These are phyloP conservation scores for Pantherophis guttatus DNA, from an alignment of 2,113 vertebrate species.

Conservation along the genomic window DNA sequence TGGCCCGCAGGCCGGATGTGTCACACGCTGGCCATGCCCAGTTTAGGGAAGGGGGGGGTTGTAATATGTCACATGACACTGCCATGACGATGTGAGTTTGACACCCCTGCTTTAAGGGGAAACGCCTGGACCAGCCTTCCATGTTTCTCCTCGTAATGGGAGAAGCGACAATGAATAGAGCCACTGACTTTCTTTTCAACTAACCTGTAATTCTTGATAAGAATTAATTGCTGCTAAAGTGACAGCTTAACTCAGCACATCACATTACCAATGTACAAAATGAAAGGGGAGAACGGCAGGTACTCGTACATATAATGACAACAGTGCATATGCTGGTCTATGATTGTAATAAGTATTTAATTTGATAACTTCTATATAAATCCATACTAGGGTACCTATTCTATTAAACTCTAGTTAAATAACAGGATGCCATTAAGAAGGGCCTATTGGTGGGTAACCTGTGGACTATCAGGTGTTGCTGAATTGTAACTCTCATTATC, in stretches of 20 bases:
- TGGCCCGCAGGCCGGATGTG: rapidly evolving
- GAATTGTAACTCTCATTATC: background rate
- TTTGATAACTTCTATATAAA: background rate
- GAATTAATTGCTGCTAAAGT: background rate
- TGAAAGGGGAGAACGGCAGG: background rate
- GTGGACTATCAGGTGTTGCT: background rate
- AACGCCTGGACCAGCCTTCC: background rate
- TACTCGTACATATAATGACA: background rate
- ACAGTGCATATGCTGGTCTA: background rate
- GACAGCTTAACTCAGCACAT: background rate
- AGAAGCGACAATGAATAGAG: background rate
- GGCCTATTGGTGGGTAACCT: background rate
- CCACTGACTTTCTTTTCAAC: background rate
- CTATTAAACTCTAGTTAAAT: background rate
- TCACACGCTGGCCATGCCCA: too few relatives aligned
- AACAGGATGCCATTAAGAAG: background rate
- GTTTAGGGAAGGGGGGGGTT: too few relatives aligned
- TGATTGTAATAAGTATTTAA: background rate
- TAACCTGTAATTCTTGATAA: background rate
- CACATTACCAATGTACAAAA: background rate
- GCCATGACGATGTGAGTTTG: too few relatives aligned
- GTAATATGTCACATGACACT: too few relatives aligned
- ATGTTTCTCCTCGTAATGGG: background rate
- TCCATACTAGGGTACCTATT: background rate
- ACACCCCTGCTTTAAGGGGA: background rate